phyloP scores from a whole-genome alignment of 2,113 vertebrate species.

The Elgaria multicarinata region DNA sequence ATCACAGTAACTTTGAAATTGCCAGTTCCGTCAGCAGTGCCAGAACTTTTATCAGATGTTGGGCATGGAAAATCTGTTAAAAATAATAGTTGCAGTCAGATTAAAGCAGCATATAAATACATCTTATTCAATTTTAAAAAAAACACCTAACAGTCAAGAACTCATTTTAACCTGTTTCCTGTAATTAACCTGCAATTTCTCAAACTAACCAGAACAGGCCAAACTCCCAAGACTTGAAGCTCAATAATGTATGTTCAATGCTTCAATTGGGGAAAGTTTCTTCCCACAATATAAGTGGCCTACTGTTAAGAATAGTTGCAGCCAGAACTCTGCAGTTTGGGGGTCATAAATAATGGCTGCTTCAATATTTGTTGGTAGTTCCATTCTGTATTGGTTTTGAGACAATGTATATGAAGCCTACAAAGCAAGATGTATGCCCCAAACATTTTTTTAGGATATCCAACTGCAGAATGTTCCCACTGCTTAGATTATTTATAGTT shows the following conservation, averaged over 20 bases:
- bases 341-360: not conserved
- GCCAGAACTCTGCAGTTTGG: not conserved
- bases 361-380: not conserved
- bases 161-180: not conserved
- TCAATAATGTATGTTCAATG: not conserved
- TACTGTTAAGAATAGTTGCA: not conserved
- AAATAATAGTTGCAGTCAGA: not conserved
- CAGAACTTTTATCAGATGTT: constrained; percentile 83
- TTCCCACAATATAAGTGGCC: not conserved
- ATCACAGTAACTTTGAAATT: constrained; percentile 76
- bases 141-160: not conserved
- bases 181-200: not conserved
- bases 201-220: not conserved
- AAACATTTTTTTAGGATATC: not conserved
- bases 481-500: not conserved
- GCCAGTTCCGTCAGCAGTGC: constrained; percentile 89
- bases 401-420: not conserved
- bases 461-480: not conserved
- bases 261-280: not conserved
- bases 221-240: not conserved
- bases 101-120: not conserved
- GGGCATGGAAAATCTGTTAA: constrained; percentile 84
- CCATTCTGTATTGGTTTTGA: not conserved
- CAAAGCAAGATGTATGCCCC: not conserved
- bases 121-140: not conserved